A percentile compares a stretch with the other conserved stretches of the same genome.
phyloP scores from a whole-genome alignment of 2,888 invertebrate species.

The Lissonota sp. region DNA sequence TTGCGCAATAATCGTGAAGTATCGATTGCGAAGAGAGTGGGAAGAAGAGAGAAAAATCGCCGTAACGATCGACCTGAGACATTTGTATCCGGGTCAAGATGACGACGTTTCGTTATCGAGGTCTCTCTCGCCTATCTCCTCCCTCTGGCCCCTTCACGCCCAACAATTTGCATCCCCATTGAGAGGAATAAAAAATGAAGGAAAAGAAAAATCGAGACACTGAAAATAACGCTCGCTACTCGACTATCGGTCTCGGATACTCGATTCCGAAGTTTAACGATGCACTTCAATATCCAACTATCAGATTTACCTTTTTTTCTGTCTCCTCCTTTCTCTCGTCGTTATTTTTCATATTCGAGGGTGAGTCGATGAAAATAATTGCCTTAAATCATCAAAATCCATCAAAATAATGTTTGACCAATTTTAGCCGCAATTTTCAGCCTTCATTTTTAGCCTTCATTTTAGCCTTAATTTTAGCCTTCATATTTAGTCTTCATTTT shows the following conservation, averaged over 20 bases:
- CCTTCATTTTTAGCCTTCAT: too few relatives aligned
- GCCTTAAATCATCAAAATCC: too few relatives aligned
- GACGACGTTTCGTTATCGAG: constrained; percentile 1
- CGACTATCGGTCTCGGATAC: constrained; percentile 4
- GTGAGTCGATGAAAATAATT: too few relatives aligned
- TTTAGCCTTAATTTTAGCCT: too few relatives aligned
- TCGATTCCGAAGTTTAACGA: background rate
- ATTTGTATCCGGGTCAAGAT: constrained; percentile 9
- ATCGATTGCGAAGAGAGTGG: background rate
- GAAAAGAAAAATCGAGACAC: background rate
- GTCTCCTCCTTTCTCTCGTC: background rate
- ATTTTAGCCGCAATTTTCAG: too few relatives aligned
- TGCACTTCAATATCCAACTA: background rate
- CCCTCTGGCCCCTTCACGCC: background rate
- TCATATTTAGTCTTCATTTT: too few relatives aligned
- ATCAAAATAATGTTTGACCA: too few relatives aligned
- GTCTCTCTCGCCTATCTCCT: background rate
- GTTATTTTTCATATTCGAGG: background rate
- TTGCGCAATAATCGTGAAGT: background rate
- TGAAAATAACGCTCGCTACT: background rate
- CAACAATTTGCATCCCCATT: constrained; percentile 1
- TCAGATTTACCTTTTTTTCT: background rate
- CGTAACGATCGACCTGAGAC: background rate
- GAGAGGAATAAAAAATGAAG: background rate
- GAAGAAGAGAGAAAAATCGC: background rate